Evolutionary conservation across 2,113 vertebrate genomes (phyloP).

Genomic region (Miniopterus natalensis): DNA sequence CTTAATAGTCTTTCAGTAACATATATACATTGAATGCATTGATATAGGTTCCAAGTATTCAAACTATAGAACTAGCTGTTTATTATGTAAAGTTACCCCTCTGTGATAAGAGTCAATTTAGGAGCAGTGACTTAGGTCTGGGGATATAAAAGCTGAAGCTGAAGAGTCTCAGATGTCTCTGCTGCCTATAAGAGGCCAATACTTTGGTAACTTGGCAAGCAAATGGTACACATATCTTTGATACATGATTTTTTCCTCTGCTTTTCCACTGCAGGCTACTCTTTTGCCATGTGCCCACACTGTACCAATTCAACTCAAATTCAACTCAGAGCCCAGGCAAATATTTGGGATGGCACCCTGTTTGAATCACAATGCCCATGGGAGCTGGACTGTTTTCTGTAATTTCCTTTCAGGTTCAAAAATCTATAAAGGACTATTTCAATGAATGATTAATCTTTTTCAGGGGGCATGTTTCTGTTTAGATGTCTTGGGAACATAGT

Average conservation of each 20-base stretch:
- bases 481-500: constrained; percentile 20
- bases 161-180: background rate
- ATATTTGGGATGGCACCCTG: constrained; percentile 27
- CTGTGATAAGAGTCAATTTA: background rate
- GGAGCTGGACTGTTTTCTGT: background rate
- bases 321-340: background rate
- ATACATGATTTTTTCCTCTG: background rate
- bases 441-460: constrained; percentile 42
- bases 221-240: constrained; percentile 20
- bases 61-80: background rate
- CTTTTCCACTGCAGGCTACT: background rate
- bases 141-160: background rate
- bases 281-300: constrained; percentile 32
- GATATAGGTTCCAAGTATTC: background rate
- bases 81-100: background rate
- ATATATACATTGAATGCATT: background rate
- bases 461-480: constrained; percentile 25
- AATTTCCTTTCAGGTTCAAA: constrained; percentile 51
- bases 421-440: constrained; percentile 20
- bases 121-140: background rate
- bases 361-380: background rate
- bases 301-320: constrained; percentile 47
- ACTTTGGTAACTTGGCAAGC: constrained; percentile 19
- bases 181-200: background rate
- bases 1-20: background rate